Percentiles rank a stretch among this genome's conserved stretches.
Evolutionary conservation across 2,797 vertebrate genomes (phyloP).

Genomic region (Myripristis jacobus): DNA sequence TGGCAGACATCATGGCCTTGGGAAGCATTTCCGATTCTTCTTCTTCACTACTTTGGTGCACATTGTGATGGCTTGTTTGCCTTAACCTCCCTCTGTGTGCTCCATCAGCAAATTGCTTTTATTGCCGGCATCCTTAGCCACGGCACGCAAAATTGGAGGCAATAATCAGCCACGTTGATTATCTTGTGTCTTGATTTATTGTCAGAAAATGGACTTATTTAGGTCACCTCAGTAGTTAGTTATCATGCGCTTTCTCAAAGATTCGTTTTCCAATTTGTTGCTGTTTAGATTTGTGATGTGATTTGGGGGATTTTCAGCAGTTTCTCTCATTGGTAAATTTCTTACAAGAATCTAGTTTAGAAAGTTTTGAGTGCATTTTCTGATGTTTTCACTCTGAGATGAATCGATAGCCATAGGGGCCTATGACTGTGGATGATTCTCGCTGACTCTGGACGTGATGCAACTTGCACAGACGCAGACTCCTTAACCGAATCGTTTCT

Average conservation of each 20-base stretch:
- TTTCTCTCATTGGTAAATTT: too few species aligned
- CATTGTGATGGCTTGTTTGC: slow-evolving; percentile 42
- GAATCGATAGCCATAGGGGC: too few species aligned
- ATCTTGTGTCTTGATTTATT: slow-evolving; percentile 23
- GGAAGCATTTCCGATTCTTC: slow-evolving; percentile 43
- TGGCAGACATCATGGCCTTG: slow-evolving; percentile 33
- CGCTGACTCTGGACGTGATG: too few species aligned
- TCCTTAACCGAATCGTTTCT: too few species aligned
- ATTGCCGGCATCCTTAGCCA: slow-evolving; percentile 13
- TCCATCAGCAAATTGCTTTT: slow-evolving; percentile 39
- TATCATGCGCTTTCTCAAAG: neutral
- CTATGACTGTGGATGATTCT: too few species aligned
- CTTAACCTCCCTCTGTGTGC: slow-evolving; percentile 39
- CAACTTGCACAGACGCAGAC: too few species aligned
- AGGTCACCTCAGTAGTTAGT: slow-evolving; percentile 28
- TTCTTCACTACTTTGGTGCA: slow-evolving; percentile 36
- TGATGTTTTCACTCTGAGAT: too few species aligned
- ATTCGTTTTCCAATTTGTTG: slow-evolving; percentile 11
- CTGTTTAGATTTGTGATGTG: slow-evolving; percentile 37
- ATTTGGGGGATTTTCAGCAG: neutral
- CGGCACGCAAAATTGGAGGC: slow-evolving; percentile 21
- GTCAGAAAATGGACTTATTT: slow-evolving; percentile 18
- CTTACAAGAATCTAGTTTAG: too few species aligned
- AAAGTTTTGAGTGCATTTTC: too few species aligned
- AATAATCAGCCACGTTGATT: neutral